These are phyloP conservation scores for Yasuhikotakia modesta DNA, from an alignment of 2,797 vertebrate species.

Conservation along the genomic window DNA sequence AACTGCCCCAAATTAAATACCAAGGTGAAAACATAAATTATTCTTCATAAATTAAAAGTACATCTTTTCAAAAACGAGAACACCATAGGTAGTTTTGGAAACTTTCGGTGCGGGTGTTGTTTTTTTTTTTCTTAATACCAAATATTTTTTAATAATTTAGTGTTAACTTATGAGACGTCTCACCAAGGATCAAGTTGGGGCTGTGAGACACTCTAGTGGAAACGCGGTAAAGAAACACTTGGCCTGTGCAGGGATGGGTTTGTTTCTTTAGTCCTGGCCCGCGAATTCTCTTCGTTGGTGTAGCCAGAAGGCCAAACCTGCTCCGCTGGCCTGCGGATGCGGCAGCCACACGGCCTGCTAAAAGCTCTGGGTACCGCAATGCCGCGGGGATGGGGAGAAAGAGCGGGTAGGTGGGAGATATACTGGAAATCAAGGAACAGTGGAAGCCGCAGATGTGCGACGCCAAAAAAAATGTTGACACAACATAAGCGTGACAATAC, in stretches of 20 bases:
- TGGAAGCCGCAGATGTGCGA: slow-evolving; percentile 24
- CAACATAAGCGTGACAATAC: slow-evolving; percentile 12
- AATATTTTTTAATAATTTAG: too few relatives aligned
- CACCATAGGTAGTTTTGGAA: neutral
- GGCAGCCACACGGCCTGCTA: slow-evolving; percentile 67
- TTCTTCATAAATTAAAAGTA: slow-evolving; percentile 1
- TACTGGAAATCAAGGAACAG: slow-evolving; percentile 35
- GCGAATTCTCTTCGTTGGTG: slow-evolving; percentile 25
- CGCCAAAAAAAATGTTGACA: slow-evolving; percentile 36
- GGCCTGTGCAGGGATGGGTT: neutral
- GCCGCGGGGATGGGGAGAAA: slow-evolving; percentile 66
- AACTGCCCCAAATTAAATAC: slow-evolving; percentile 58
- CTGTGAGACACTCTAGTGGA: slow-evolving; percentile 6
- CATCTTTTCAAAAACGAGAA: slow-evolving; percentile 6
- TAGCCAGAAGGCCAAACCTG: slow-evolving; percentile 34
- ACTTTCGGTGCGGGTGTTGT: neutral
- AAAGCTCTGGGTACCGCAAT: slow-evolving; percentile 74
- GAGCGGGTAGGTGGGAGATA: slow-evolving; percentile 56
- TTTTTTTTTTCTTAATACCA: neutral
- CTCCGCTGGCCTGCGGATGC: slow-evolving; percentile 26
- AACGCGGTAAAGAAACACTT: neutral
- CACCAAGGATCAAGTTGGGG: neutral
- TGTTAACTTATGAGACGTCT: slow-evolving; percentile 28
- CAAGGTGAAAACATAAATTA: neutral
- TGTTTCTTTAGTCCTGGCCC: slow-evolving; percentile 3